Evolutionary conservation across 2,113 vertebrate genomes (phyloP).

Genomic region (Boulengerochromis microlepis): DNA sequence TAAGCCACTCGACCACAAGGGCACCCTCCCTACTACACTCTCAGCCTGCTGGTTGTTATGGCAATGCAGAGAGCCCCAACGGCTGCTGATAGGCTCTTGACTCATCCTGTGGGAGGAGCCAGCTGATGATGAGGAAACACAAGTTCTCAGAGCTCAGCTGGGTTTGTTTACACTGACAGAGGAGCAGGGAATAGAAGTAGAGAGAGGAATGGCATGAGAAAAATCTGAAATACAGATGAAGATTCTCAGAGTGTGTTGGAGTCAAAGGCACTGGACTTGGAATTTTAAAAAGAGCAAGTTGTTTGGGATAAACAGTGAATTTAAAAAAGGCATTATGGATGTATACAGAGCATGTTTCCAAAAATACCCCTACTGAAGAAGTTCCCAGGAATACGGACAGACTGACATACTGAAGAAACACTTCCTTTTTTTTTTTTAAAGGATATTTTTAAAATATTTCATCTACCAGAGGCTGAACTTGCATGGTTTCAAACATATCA

Average conservation of each 20-base stretch:
- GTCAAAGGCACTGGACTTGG: neutral
- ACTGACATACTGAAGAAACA: neutral
- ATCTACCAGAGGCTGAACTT: neutral
- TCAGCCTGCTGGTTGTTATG: conserved; percentile 41
- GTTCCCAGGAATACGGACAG: neutral
- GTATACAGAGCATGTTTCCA: neutral
- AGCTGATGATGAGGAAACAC: conserved; percentile 13
- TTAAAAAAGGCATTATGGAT: neutral
- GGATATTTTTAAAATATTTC: neutral
- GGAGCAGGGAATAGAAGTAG: neutral
- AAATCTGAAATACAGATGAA: neutral
- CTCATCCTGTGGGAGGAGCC: conserved; percentile 26
- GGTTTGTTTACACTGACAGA: conserved; percentile 58
- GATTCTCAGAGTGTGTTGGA: neutral
- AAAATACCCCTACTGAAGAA: neutral
- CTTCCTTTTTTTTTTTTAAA: neutral
- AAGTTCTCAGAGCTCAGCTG: conserved; percentile 41
- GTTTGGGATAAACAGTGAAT: neutral
- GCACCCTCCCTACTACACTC: conserved; percentile 20
- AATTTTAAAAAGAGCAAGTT: neutral
- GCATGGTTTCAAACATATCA: neutral
- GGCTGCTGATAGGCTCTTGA: conserved; percentile 38
- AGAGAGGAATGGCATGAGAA: neutral
- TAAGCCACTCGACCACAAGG: conserved; percentile 49
- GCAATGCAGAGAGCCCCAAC: conserved; percentile 9